These are phyloP conservation scores for Pygocentrus nattereri DNA, from an alignment of 2,797 vertebrate genomes.

Conservation along the genomic window DNA sequence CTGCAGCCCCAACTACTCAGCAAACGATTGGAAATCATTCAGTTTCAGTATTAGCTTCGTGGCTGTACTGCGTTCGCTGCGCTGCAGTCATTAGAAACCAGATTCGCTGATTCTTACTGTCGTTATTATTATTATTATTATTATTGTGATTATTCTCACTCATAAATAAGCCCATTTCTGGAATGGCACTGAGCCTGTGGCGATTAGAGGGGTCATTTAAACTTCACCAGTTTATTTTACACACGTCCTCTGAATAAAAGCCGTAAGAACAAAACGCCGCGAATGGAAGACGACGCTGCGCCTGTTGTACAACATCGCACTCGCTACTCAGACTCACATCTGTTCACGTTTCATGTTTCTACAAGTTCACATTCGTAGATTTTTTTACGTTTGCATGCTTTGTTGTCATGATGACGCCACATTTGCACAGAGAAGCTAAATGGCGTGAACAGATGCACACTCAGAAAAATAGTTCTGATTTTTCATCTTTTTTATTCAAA, in stretches of 20 bases:
- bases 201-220: neutral
- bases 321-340: constrained; percentile 4
- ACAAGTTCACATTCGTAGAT: constrained; percentile 60
- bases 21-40: neutral
- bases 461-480: neutral
- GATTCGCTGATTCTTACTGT: neutral
- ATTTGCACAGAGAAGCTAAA: neutral
- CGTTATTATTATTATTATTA: neutral
- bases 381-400: constrained; percentile 70
- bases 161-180: too few species aligned
- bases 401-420: constrained; percentile 67
- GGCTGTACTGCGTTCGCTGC: neutral
- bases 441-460: too few species aligned
- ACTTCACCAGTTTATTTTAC: constrained; percentile 53
- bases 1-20: neutral
- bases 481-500: neutral
- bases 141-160: too few species aligned
- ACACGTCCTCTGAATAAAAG: neutral
- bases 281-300: constrained; percentile 21
- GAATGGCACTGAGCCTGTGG: constrained; percentile 20
- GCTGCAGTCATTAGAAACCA: neutral
- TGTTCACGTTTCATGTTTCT: constrained; percentile 58
- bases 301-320: constrained; percentile 49
- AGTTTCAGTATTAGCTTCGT: too few species aligned
- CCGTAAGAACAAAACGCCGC: constrained; percentile 44